These are phyloP conservation scores for Cebidichthys violaceus DNA, from an alignment of 2,113 vertebrate genomes.

Conservation along the genomic window DNA sequence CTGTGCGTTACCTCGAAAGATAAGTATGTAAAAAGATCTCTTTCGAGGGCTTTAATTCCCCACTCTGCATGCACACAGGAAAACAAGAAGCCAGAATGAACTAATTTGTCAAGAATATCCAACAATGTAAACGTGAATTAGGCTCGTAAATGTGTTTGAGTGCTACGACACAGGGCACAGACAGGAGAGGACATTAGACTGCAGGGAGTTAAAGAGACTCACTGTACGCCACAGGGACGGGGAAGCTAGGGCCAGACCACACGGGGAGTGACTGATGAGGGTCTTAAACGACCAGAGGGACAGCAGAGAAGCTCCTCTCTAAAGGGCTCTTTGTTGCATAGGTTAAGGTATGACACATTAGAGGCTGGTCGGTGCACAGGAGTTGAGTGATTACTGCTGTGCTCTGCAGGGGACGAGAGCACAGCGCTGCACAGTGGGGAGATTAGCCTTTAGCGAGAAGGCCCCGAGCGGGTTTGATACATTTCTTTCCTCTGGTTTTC, in stretches of 20 bases:
- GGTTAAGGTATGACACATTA: conserved; percentile 42
- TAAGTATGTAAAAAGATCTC: background rate
- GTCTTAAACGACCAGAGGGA: conserved; percentile 22
- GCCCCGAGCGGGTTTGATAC: conserved; percentile 22
- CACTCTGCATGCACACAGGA: background rate
- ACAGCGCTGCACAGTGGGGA: conserved; percentile 22
- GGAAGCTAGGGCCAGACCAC: conserved; percentile 19
- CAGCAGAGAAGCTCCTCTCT: background rate
- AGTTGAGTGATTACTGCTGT: conserved; percentile 44
- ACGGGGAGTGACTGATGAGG: conserved; percentile 57
- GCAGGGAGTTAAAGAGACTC: conserved; percentile 17
- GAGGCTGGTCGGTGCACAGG: conserved; percentile 26
- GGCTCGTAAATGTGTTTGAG: background rate
- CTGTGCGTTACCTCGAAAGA: background rate
- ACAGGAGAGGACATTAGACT: conserved; percentile 28
- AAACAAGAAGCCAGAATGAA: background rate
- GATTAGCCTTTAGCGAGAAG: conserved; percentile 38
- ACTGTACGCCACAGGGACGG: conserved; percentile 27
- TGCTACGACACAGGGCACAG: background rate
- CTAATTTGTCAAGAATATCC: conserved; percentile 27
- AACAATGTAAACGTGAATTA: conserved; percentile 28
- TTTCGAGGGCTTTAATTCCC: conserved; percentile 14
- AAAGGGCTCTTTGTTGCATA: conserved; percentile 41
- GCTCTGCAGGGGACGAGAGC: conserved; percentile 37
- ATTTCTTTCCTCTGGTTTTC: conserved; percentile 31